Evolutionary conservation across 2,113 vertebrate species (phyloP).

Genomic region (Nycticebus coucang): DNA sequence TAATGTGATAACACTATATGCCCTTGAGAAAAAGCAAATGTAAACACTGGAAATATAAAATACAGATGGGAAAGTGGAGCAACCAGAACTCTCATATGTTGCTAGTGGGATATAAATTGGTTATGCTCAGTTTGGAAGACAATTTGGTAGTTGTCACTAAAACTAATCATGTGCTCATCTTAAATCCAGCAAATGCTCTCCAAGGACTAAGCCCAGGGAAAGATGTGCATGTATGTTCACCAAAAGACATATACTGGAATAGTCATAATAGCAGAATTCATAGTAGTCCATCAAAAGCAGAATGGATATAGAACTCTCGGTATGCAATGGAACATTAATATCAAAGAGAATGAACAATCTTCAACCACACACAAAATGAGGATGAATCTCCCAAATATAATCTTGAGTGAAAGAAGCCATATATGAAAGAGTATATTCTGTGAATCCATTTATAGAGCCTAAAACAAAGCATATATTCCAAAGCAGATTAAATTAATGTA

Average conservation of each 20-base stretch:
- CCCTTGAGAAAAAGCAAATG: background rate
- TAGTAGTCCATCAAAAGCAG: background rate
- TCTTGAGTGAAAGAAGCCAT: background rate
- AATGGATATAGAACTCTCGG: background rate
- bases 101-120: background rate
- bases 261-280: background rate
- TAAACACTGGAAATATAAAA: constrained; percentile 10
- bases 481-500: background rate
- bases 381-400: background rate
- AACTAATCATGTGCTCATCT: background rate
- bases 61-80: background rate
- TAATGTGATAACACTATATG: background rate
- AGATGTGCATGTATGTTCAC: background rate
- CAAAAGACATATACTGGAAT: background rate
- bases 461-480: background rate
- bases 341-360: background rate
- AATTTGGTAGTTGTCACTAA: background rate
- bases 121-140: background rate
- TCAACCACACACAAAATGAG: background rate
- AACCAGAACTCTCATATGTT: background rate
- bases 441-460: background rate
- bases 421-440: background rate
- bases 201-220: background rate
- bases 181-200: background rate
- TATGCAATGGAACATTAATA: background rate